Base-by-base conservation (phyloP, 2,888 invertebrate genomes). In the Drosophila formosana region DNA sequence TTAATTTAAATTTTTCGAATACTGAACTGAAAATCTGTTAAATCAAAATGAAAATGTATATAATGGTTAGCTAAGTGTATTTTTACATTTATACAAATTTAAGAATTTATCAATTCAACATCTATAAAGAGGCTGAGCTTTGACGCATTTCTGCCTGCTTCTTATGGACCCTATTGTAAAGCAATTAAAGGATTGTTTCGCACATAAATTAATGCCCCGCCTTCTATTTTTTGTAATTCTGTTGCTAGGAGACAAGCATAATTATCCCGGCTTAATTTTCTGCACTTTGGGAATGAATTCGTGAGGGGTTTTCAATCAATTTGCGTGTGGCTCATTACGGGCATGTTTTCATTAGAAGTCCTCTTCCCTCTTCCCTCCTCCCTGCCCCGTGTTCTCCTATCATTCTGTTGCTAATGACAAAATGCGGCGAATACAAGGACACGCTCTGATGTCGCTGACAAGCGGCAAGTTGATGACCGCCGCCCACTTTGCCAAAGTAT, bases 401-500 rank as follows among this genome's bases (percentile, higher is more conserved):
- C 18, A 11, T 3, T 52, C 45, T 7, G 6, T 18, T 13, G 43
- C 23, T 76, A 72, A 76, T 64, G 66, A 76, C 52, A 45, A 53
- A 46, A 46, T 43, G 56, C 28, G 43, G 28, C 30, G 32, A 43
- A 45, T 32, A 51, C 51, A 51, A 32, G 60, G 37, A 37, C 45
- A 23, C 13, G 60, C 34, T 39, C 53, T 57, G 58, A 64, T 55
- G 60, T 56, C 56, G 26, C 41, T 32, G 55, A 37, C 37, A 37
- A 61, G 72, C 43, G 11, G 30, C n/a, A 32, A 49, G 57, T 53
- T 75, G 78, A 77, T 61, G 78, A 67, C 53, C 73, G 49, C n/a
- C 72, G 67, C 50, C 78, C 72, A 66, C 45, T 76, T 56, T 45
- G 52, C 52, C 52, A 57, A 47, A 65, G 61, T 65, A 75, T 86